Evolutionary conservation across 2,797 vertebrate genomes (phyloP).

Genomic region (Characodon lateralis): DNA sequence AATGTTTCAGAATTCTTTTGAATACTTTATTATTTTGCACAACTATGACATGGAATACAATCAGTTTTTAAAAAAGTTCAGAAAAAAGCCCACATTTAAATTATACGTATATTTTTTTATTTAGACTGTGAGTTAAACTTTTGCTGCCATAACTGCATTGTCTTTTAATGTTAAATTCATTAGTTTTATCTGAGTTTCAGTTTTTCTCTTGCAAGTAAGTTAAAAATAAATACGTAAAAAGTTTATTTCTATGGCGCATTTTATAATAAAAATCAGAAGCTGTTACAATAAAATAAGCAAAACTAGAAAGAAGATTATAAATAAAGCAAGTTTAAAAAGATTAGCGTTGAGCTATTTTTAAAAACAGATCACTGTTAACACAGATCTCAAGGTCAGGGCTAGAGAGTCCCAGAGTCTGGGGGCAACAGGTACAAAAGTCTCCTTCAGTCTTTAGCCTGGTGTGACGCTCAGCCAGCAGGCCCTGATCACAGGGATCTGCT

Average conservation of each 20-base stretch:
- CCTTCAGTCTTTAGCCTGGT: not conserved
- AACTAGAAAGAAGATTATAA: not conserved
- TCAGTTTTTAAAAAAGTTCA: not conserved
- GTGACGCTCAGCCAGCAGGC: not conserved
- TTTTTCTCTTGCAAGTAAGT: not conserved
- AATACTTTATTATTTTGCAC: not conserved
- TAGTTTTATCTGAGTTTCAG: not conserved
- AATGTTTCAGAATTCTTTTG: not conserved
- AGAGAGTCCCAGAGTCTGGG: not conserved
- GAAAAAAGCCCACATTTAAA: not conserved
- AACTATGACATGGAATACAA: not conserved
- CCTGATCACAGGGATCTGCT: no score
- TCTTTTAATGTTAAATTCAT: not conserved
- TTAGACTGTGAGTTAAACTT: not conserved
- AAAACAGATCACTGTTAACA: no score
- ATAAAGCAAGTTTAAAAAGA: not conserved
- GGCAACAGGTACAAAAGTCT: no score
- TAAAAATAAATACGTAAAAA: not conserved
- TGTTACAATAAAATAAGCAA: not conserved
- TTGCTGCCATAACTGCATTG: not conserved
- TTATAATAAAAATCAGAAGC: not conserved
- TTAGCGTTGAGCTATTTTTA: no score
- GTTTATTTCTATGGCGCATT: not conserved
- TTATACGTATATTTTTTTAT: not conserved
- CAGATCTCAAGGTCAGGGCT: no score